These are phyloP conservation scores for Azorinus chamasolen DNA, from an alignment of 2,888 invertebrate genomes.

Conservation along the genomic window DNA sequence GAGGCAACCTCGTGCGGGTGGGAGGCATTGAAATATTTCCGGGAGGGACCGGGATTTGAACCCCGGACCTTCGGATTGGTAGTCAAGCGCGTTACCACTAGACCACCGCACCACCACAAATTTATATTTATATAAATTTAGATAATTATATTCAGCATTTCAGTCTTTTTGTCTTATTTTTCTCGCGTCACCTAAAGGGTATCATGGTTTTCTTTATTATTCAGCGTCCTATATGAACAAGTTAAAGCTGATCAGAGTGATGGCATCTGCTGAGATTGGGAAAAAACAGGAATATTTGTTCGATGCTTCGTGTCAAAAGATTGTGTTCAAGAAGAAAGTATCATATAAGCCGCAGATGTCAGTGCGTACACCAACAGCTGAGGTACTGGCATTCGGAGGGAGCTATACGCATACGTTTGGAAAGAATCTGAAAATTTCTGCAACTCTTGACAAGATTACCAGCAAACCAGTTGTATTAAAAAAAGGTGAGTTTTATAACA, in stretches of 20 bases:
- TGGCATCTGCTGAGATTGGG: conserved; percentile 35
- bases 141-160: too few species aligned
- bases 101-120: too few species aligned
- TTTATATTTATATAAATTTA: too few species aligned
- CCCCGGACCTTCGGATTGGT: too few species aligned
- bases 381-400: conserved; percentile 62
- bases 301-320: conserved; percentile 62
- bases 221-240: conserved; percentile 47
- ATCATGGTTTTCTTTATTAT: too few species aligned
- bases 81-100: too few species aligned
- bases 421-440: conserved; percentile 56
- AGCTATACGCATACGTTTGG: conserved; percentile 57
- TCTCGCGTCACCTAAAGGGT: too few species aligned
- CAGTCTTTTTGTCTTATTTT: too few species aligned
- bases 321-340: conserved; percentile 53
- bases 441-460: conserved; percentile 62
- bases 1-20: too few species aligned
- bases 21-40: too few species aligned
- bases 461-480: conserved; percentile 54
- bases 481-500: too few species aligned
- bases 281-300: conserved; percentile 50
- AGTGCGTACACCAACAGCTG: conserved; percentile 53
- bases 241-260: conserved; percentile 44
- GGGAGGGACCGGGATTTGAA: too few species aligned
- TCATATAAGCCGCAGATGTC: conserved; percentile 61